These are phyloP conservation scores for Cynocephalus volans DNA, from an alignment of 2,113 vertebrate genomes.

Conservation along the genomic window DNA sequence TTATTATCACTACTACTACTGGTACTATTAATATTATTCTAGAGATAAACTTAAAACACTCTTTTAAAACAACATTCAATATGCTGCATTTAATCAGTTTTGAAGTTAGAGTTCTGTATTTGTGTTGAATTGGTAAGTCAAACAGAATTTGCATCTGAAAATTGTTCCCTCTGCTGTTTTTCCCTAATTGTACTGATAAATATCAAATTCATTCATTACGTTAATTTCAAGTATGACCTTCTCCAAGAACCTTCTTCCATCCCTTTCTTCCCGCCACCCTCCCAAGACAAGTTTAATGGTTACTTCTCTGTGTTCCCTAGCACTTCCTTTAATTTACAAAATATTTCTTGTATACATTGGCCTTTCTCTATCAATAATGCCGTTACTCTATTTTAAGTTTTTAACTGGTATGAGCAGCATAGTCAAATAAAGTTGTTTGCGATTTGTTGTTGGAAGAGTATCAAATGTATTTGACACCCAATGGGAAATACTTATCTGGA, in stretches of 20 bases:
- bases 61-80: neutral
- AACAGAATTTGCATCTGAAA: conserved; percentile 13
- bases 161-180: conserved; percentile 5
- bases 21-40: neutral
- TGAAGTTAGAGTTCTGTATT: conserved; percentile 27
- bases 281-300: neutral
- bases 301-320: neutral
- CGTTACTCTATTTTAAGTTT: neutral
- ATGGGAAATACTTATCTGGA: neutral
- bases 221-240: neutral
- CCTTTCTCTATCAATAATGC: neutral
- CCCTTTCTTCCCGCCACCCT: neutral
- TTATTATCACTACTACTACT: neutral
- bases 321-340: conserved; percentile 26
- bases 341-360: neutral
- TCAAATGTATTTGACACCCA: neutral
- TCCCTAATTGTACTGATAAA: neutral
- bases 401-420: neutral
- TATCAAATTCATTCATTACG: neutral
- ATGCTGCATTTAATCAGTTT: neutral
- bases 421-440: neutral
- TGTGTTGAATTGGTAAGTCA: conserved; percentile 26
- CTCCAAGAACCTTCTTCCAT: neutral
- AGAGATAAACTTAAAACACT: conserved; percentile 40
- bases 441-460: neutral